Base-by-base conservation (phyloP, 2,888 invertebrate species). In the Apotomis turbidana region DNA sequence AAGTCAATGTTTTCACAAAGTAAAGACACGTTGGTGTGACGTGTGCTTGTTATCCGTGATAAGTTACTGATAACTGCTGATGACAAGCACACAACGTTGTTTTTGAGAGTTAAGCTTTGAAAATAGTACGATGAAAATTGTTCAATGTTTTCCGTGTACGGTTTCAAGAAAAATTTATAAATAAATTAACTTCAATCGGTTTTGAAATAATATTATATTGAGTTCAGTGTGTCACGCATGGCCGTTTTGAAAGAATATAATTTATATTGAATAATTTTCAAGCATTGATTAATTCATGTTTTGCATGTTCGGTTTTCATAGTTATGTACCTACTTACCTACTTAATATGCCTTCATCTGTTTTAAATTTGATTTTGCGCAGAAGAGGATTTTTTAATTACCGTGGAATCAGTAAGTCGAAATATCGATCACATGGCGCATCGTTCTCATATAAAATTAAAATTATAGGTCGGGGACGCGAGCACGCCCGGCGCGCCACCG, bases 271-370 rank as follows among this genome's bases (percentile, higher is more conserved):
- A 58, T 51, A 57, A 57, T 49, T 61, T 54, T 61, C 36, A 38
- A 55, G 49, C 69, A 55, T 15, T 55, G 36, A 36, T 27, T 15
- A 10, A 59, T 73, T 67, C 44, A 59, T 64, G 58, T 73, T 71
- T 64, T 75, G 76, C 78, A 78, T 76, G 74, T 70, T 76, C 74
- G 58, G 75, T 60, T 67, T 60, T n/a, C 27, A 27, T 27, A 27
- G 27, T 27, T 27, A 27, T 27, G 27, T 27, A 15, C 1, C 0
- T 15, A 15, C 1, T 0, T 74, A 62, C 70, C 63, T 61, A 70
- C 72, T 49, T 38, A 64, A 49, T 55, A 71, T 58, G 61, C 61
- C 49, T 74, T 59, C n/a, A 44, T 54, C 36, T 60, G 13, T 72
- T 63, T 27, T 12, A 59, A 27, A 36, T 64, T 64, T 38, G 41